Evolutionary conservation across 2,797 vertebrate genomes (phyloP), one percentile per base, ranked within the genome.

Genomic region (Pterois miles): DNA sequence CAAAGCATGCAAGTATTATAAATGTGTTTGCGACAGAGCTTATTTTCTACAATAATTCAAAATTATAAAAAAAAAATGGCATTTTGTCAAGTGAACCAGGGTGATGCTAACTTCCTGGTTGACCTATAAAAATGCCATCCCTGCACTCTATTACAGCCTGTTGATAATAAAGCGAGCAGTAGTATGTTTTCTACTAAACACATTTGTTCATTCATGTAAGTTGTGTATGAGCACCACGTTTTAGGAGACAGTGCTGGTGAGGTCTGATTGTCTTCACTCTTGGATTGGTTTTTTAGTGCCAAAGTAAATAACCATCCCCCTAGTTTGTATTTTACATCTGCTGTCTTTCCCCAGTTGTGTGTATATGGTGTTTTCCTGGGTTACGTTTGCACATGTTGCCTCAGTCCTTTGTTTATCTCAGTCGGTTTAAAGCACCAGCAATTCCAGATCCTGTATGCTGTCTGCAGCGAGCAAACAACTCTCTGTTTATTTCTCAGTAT

Each of bases 381-480:
- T 78, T 75, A 20, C 63, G 58, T 93, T 93, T 93, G 84, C 83
- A 92, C 90, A 93, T 94, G 92, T 89, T 76, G 73, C 72, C 80
- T 67, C 16, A 50, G 75, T 33, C 72, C 53, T 83, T 89, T 89
- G 86, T 88, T 91, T 86, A 76, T 74, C 64, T 48, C 46, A 78
- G 77, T 57, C 20, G 57, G 73, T 77, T 80, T 83, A 60, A 83
- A 86, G 76, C 65, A 83, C 74, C 81, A 84, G 74, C 82, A 84
- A 89, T 90, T 88, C 84, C 86, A 78, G n/a, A 67, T 72, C 64
- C 36, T 69, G 56, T 66, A 25, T 56, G 38, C 57, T 66, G 27
- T 52, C 4, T 46, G 40, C 22, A 23, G 34, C 16, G 9, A 74
- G 25, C 16, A 54, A 76, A 36, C 54, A 36, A 31, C 3, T 7